Percentiles rank a stretch among this genome's conserved stretches.
These are phyloP conservation scores for Pelodiscus sinensis DNA, from an alignment of 2,113 vertebrate species.

Conservation along the genomic window DNA sequence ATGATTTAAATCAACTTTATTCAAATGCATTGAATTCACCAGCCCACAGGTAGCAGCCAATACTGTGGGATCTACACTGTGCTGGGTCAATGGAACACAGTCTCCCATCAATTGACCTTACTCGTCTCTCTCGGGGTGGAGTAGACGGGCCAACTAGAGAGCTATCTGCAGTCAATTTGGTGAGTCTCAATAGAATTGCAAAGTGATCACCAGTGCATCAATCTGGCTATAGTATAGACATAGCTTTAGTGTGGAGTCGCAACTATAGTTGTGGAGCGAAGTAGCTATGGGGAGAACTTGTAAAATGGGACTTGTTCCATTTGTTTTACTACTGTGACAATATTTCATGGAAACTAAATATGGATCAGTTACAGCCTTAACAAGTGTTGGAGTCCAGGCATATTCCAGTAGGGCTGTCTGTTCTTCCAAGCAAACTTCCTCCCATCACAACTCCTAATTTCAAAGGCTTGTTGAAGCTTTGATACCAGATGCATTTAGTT, in stretches of 20 bases:
- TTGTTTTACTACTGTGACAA: neutral
- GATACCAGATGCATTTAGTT: neutral
- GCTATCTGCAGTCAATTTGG: too few relatives aligned
- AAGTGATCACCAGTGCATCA: too few relatives aligned
- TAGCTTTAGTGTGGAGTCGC: neutral
- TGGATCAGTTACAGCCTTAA: neutral
- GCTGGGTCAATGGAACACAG: too few relatives aligned
- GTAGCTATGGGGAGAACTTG: neutral
- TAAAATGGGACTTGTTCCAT: neutral
- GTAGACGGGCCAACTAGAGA: too few relatives aligned
- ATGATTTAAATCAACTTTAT: too few relatives aligned
- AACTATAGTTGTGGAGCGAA: neutral
- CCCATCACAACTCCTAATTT: neutral
- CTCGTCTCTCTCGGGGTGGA: too few relatives aligned
- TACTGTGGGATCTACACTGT: too few relatives aligned
- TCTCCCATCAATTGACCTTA: too few relatives aligned
- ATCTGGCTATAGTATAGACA: neutral
- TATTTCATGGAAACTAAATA: neutral
- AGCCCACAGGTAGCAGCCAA: too few relatives aligned
- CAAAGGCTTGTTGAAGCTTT: neutral
- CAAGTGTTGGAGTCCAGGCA: neutral
- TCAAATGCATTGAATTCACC: too few relatives aligned
- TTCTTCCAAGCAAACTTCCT: neutral
- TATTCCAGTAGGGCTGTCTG: neutral
- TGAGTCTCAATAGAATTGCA: too few relatives aligned